phyloP scores from a whole-genome alignment of 1,140 invertebrate species.

The Pseudobourletiella spinata region DNA sequence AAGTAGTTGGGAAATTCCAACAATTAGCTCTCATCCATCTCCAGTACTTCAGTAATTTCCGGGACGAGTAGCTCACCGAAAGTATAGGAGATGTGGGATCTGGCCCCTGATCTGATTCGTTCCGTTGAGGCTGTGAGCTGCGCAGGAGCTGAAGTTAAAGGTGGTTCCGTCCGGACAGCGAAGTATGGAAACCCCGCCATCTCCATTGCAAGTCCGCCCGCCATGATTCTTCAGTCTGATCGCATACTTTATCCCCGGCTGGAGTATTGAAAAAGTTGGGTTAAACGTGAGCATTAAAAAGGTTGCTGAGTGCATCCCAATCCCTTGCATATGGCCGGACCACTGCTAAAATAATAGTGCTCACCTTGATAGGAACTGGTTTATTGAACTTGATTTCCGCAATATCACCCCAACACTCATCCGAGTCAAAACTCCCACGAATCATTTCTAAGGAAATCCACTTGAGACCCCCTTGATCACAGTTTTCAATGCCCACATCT shows the following conservation, averaged over 20 bases:
- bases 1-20: too few relatives aligned
- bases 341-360: too few relatives aligned
- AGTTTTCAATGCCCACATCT: constrained; percentile 17
- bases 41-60: neutral
- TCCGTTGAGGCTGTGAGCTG: constrained; percentile 87
- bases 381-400: constrained; percentile 85
- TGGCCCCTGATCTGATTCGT: constrained; percentile 89
- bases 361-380: constrained; percentile 72
- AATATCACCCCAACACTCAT: constrained; percentile 66
- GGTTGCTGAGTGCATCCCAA: too few relatives aligned
- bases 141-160: constrained; percentile 85
- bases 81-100: constrained; percentile 88
- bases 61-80: constrained; percentile 38
- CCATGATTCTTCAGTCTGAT: constrained; percentile 80
- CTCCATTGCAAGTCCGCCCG: constrained; percentile 84
- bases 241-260: constrained; percentile 82
- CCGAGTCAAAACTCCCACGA: constrained; percentile 62
- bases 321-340: too few relatives aligned
- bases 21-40: too few relatives aligned
- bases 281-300: too few relatives aligned
- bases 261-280: constrained; percentile 36
- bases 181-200: constrained; percentile 73
- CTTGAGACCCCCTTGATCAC: constrained; percentile 28
- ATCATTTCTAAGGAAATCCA: constrained; percentile 68
- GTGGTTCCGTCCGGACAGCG: constrained; percentile 85